A percentile compares a stretch with the other conserved stretches of the same genome.
These are phyloP conservation scores for Cyphomyrus discorhynchus DNA, from an alignment of 2,113 vertebrate species.

Conservation along the genomic window DNA sequence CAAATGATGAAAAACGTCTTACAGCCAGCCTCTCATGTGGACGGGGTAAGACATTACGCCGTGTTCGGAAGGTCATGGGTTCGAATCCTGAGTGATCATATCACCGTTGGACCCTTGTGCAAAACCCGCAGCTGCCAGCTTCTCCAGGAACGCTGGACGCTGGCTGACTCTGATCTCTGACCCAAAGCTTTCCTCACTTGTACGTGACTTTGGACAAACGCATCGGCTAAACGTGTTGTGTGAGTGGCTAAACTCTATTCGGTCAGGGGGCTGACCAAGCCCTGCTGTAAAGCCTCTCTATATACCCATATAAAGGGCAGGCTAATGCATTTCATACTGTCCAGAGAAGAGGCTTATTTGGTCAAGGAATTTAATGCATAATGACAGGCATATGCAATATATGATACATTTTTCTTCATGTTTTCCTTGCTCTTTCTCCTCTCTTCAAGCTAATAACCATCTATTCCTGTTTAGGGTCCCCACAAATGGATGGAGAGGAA, in stretches of 20 bases:
- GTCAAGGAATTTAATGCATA: neutral
- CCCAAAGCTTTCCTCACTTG: neutral
- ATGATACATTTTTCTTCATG: neutral
- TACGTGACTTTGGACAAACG: neutral
- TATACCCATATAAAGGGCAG: neutral
- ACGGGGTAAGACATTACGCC: neutral
- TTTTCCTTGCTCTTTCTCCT: neutral
- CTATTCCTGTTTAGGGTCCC: neutral
- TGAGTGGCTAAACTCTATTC: neutral
- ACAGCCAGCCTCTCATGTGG: neutral
- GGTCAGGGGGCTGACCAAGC: neutral
- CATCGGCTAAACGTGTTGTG: neutral
- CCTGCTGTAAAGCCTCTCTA: neutral
- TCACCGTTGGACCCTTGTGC: neutral
- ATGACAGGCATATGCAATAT: neutral
- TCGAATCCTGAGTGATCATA: neutral
- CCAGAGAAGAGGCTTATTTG: neutral
- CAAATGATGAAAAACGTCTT: neutral
- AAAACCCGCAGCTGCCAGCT: neutral
- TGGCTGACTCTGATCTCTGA: neutral
- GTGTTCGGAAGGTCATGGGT: neutral
- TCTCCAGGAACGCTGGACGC: neutral
- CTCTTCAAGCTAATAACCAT: neutral
- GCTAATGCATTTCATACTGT: neutral
- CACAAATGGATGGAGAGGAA: neutral